Evolutionary conservation across 2,113 vertebrate species (phyloP).

Genomic region (Hydrolagus affinis): DNA sequence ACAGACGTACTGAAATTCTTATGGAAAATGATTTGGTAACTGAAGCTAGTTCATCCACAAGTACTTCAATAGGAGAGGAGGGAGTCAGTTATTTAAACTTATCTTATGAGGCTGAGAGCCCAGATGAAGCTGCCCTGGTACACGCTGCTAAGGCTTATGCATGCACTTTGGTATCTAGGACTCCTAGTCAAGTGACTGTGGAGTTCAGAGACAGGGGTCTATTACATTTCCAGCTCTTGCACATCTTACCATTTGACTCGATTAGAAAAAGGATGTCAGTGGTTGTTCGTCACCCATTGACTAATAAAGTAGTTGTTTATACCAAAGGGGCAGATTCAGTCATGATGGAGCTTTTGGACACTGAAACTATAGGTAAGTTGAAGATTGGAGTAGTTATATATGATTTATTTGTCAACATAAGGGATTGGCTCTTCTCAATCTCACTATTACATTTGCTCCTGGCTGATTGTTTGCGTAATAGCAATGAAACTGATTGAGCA

Average conservation of each 20-base stretch:
- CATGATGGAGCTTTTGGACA: constrained; percentile 66
- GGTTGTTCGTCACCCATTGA: constrained; percentile 79
- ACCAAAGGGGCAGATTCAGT: constrained; percentile 85
- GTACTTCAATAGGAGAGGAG: neutral
- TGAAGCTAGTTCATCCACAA: neutral
- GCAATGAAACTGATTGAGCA: too few species aligned
- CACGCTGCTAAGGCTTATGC: constrained; percentile 66
- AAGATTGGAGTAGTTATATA: neutral
- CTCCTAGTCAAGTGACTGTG: constrained; percentile 67
- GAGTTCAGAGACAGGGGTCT: constrained; percentile 65
- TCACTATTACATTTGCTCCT: neutral
- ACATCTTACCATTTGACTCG: constrained; percentile 82
- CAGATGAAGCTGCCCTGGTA: constrained; percentile 59
- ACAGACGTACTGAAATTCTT: neutral
- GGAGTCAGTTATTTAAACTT: constrained; percentile 37
- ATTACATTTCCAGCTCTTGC: constrained; percentile 69
- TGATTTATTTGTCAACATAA: neutral
- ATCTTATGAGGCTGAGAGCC: constrained; percentile 68
- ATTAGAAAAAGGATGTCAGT: constrained; percentile 87
- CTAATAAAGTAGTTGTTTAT: constrained; percentile 73
- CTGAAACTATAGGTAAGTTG: constrained; percentile 48
- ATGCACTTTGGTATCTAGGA: constrained; percentile 62
- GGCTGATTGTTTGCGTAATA: constrained; percentile 6
- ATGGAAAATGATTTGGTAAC: neutral
- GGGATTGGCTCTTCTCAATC: neutral